Percentiles rank a stretch among this genome's conserved stretches.
Evolutionary conservation across 2,797 vertebrate genomes (phyloP).

Genomic region (Pseudomugil gertrudae): DNA sequence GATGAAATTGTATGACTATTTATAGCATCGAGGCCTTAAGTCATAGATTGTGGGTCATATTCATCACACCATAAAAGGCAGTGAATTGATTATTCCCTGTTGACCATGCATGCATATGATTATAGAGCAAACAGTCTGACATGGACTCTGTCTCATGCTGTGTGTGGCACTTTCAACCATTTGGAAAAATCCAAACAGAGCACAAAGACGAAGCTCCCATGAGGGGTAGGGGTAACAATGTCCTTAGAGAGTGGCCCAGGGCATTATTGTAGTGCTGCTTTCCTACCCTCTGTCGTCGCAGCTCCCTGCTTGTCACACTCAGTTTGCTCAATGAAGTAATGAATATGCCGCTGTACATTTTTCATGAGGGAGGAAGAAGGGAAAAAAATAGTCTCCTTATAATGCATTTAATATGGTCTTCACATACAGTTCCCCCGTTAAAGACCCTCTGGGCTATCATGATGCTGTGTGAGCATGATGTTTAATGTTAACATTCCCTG

Average conservation of each 20-base stretch:
- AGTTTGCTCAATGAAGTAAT: slow-evolving; percentile 80
- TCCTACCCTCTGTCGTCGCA: slow-evolving; percentile 64
- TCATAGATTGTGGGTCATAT: slow-evolving; percentile 51
- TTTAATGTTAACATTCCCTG: slow-evolving; percentile 69
- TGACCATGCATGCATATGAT: slow-evolving; percentile 61
- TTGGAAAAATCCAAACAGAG: slow-evolving; percentile 69
- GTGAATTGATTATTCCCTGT: slow-evolving; percentile 63
- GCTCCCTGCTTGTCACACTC: slow-evolving; percentile 80
- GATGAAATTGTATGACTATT: slow-evolving; percentile 68
- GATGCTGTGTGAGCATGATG: slow-evolving; percentile 66
- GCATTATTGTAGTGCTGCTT: slow-evolving; percentile 72
- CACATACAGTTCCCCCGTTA: slow-evolving; percentile 52
- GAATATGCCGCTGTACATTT: slow-evolving; percentile 80
- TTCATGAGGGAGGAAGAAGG: slow-evolving; percentile 75
- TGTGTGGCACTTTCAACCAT: slow-evolving; percentile 61
- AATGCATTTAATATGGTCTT: slow-evolving; percentile 76
- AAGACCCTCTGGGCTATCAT: slow-evolving; percentile 49
- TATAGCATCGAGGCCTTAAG: slow-evolving; percentile 54
- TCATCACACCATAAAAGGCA: slow-evolving; percentile 54
- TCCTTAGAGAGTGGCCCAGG: slow-evolving; percentile 73
- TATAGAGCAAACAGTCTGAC: slow-evolving; percentile 52
- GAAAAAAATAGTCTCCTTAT: slow-evolving; percentile 71
- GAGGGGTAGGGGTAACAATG: slow-evolving; percentile 67
- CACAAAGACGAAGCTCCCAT: slow-evolving; percentile 59
- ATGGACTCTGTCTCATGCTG: slow-evolving; percentile 50